phyloP scores from a whole-genome alignment of 2,888 invertebrate species.

The Tetragonisca angustula region DNA sequence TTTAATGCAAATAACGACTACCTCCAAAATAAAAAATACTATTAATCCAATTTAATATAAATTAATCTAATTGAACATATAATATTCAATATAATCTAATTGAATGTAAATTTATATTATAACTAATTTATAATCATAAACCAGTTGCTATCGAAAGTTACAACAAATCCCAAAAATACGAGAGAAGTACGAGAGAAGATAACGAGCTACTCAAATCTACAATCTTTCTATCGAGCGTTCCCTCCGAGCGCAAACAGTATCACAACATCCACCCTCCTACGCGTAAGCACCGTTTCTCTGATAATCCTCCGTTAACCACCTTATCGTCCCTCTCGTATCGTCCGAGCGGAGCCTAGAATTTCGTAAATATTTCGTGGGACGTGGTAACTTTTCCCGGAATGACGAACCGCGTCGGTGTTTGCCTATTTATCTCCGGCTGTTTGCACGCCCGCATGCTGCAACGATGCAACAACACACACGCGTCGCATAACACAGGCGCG shows the following conservation, averaged over 20 bases:
- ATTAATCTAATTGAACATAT: too few relatives aligned
- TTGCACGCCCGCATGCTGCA: slow-evolving; percentile 40
- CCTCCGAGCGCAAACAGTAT: neutral
- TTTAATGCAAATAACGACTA: too few relatives aligned
- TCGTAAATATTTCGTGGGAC: slow-evolving; percentile 44
- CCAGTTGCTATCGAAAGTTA: too few relatives aligned
- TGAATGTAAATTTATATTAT: too few relatives aligned
- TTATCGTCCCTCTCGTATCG: slow-evolving; percentile 25
- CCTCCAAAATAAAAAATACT: too few relatives aligned
- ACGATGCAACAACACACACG: slow-evolving; percentile 13
- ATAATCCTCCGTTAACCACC: slow-evolving; percentile 3
- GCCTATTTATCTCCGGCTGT: slow-evolving; percentile 45
- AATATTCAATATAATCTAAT: too few relatives aligned
- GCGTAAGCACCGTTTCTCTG: neutral
- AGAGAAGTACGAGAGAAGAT: too few relatives aligned
- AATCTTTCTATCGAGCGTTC: neutral
- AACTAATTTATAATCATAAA: too few relatives aligned
- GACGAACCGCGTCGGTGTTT: slow-evolving; percentile 32
- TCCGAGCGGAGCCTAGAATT: slow-evolving; percentile 7
- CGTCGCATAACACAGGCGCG: neutral
- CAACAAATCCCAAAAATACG: too few relatives aligned
- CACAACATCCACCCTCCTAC: neutral
- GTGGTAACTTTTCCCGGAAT: slow-evolving; percentile 40
- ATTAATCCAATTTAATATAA: too few relatives aligned
- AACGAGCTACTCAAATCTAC: neutral